A percentile compares a stretch with the other conserved stretches of the same genome.
These are phyloP conservation scores for Crocodylus rhombifer DNA, from an alignment of 2,797 vertebrate genomes.

Conservation along the genomic window DNA sequence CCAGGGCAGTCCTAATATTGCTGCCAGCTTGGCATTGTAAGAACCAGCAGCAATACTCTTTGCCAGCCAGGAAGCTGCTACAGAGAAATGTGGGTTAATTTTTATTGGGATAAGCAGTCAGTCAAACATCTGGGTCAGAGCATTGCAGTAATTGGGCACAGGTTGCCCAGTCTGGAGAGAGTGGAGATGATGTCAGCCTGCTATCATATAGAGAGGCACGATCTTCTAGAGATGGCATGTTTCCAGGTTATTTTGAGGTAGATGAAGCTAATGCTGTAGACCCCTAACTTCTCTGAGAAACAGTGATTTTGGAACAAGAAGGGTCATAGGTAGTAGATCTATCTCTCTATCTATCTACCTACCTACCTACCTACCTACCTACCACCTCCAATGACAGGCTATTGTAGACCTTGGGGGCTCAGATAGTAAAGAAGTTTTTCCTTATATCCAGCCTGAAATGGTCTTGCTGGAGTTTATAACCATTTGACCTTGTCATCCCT, in stretches of 20 bases:
- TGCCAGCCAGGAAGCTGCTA: rapidly evolving
- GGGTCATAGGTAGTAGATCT: rapidly evolving
- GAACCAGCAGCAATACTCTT: not conserved
- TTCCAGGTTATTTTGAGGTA: not conserved
- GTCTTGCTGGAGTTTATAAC: no score
- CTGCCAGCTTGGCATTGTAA: not conserved
- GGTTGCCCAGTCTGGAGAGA: not conserved
- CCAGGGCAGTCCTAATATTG: not conserved
- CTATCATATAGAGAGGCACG: not conserved
- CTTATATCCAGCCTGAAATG: no score
- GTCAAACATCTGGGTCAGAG: no score
- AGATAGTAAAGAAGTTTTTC: no score
- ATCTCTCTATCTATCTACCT: no score
- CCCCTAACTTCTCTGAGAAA: not conserved
- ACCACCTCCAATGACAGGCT: no score
- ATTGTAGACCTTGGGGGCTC: no score
- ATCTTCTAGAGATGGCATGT: not conserved
- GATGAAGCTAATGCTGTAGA: not conserved
- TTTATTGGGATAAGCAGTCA: not conserved
- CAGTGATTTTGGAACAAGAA: not conserved
- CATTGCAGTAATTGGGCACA: not conserved
- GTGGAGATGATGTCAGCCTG: rapidly evolving
- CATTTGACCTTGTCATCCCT: no score
- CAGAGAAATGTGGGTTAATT: rapidly evolving
- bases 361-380: no score